Conservation (phyloP, 2,888 invertebrate species). For the Mythimna ferrago region DNA sequence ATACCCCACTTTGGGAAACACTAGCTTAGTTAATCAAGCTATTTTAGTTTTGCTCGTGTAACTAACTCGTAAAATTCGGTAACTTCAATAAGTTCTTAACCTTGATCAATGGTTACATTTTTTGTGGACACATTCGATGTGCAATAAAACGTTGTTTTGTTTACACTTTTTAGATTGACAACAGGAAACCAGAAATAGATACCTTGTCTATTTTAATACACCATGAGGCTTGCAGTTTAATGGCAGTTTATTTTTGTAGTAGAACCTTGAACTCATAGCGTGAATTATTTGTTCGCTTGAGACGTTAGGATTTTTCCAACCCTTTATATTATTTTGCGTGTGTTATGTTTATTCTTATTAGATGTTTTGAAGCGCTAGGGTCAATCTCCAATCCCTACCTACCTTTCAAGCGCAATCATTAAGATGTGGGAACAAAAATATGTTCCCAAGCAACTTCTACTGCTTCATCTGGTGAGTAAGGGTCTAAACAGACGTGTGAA, state of each 20-base stretch:
- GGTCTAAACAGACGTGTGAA: too few relatives aligned
- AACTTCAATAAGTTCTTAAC: slow-evolving; percentile 21
- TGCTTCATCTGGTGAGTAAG: too few relatives aligned
- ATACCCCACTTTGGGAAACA: too few relatives aligned
- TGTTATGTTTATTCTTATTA: too few relatives aligned
- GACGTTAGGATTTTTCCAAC: slow-evolving; percentile 21
- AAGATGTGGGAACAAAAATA: too few relatives aligned
- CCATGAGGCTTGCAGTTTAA: slow-evolving; percentile 45
- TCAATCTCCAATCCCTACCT: too few relatives aligned
- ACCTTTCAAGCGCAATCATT: too few relatives aligned
- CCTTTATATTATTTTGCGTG: neutral
- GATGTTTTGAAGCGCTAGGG: too few relatives aligned
- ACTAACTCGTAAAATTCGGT: slow-evolving; percentile 16
- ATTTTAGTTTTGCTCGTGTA: neutral
- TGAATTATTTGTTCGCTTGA: slow-evolving; percentile 13
- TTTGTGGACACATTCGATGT: slow-evolving; percentile 45
- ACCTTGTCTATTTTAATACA: neutral
- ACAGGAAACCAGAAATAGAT: slow-evolving; percentile 41
- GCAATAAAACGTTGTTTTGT: slow-evolving; percentile 36
- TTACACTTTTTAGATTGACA: slow-evolving; percentile 34
- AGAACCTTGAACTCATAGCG: slow-evolving; percentile 45
- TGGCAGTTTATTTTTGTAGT: too few relatives aligned
- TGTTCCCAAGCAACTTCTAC: too few relatives aligned
- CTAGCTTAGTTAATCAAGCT: neutral
- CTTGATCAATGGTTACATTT: slow-evolving; percentile 36